Evolutionary conservation across 2,797 vertebrate genomes (phyloP), one percentile per base, ranked within the genome.

Genomic region (Karalla daura): DNA sequence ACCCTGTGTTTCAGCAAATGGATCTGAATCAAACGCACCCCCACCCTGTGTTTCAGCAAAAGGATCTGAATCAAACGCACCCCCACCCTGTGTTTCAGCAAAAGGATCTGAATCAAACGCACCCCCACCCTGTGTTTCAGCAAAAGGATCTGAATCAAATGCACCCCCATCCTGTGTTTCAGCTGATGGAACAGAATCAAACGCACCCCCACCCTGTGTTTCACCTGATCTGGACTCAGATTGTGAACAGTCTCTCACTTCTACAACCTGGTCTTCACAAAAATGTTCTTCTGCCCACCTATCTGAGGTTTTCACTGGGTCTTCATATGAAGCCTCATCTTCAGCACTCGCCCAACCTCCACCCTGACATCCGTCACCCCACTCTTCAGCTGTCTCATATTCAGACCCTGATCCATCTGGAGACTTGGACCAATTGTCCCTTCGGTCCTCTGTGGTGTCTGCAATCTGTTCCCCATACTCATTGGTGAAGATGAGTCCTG

Each of bases 331-430:
- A 7, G 78, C 75, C 9, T 91, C 90, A 35, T 91, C 88, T 25
- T 91, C 91, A 4, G 87, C 84, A 56, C 82, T 90, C 1, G 61
- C 66, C 90, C 90, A 92, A 39, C 86, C 88, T 14, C 86, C 78
- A 1, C 82, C 88, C 12, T 86, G 89, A 55, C 79, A 85, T 5
- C 63, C 74, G 28, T 91, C 92, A 15, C 73, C 91, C 90, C 90
- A 91, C 62, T 94, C 93, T 55, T 93, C 93, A 51, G 89, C 91
- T 0, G 89, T 92, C 65, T 94, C 92, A 58, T 93, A 92, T 11
- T 93, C 85, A 33, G 86, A 85, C 37, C 89, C 94, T 59, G 91
- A 93, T 7, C 88, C 36, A 18, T 90, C 90, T 36, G 89, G 81
- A 77, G 64, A 86, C 77, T 74, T 78, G 30, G 86, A 25, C 49